Evolutionary conservation across 2,888 invertebrate species (phyloP), one percentile per base, ranked within the genome.

Genomic region (Cryptocephalus primarius): DNA sequence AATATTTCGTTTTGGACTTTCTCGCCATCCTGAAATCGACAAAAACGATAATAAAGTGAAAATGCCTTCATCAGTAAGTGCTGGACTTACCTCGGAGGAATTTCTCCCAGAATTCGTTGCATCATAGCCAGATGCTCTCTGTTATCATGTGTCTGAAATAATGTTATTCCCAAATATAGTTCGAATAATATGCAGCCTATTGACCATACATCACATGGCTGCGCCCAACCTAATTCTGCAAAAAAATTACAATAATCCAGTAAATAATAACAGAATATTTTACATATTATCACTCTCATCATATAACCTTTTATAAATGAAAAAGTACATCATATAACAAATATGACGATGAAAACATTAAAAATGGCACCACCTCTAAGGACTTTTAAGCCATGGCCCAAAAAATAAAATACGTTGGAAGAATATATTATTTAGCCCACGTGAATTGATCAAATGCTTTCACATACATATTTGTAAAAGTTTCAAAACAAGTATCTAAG

Each of bases 111-210:
- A 63, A 99, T 97, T 61, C 96, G 78, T 73, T 99, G 96, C 99
- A 99, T 99, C 97, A 99, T 99, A 58, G 99, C 99, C 67, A 99
- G 80, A 76, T 99, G 99, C 70, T 99, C 99, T 57, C 94, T 83
- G 76, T 99, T 99, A 75, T 99, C 97, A 74, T 99, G 99, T 36
- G 99, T 99, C 82, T 99, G 95, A 79, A 99, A 99, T 58, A 99
- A 79, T 51, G 97, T 97, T 66, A 93, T 92, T 60, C 97, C 97
- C 66, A 95, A 82, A 75, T 97, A 96, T 63, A 99, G 76, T 76
- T 99, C 99, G 74, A 99, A 99, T 72, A 99, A 83, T 62, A 99
- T 99, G 73, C 99, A 99, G 12, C 99, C 99, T 67, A 99, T 88
- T 43, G 96, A 96, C 99, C 99, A 99, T 49, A 99, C 95, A 75